Conservation (phyloP, 2,113 vertebrate species). For the Strix uralensis region DNA sequence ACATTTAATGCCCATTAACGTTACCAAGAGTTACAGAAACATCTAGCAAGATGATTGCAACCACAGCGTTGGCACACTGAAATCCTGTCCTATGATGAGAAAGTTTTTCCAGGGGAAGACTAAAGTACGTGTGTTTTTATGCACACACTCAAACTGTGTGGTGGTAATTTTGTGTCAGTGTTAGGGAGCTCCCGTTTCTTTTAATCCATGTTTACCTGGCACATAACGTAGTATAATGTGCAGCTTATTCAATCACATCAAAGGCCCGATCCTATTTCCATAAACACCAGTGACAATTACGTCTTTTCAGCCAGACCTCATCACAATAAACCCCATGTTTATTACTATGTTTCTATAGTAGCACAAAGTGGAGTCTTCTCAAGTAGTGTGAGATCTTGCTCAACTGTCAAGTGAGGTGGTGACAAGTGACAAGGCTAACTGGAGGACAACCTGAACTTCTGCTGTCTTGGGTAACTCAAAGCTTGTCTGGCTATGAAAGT, state of each 20-base stretch:
- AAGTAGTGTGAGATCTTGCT: background rate
- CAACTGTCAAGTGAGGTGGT: background rate
- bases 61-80: rapidly evolving
- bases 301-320: background rate
- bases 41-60: background rate
- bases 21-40: background rate
- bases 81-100: background rate
- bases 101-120: background rate
- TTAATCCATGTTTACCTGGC: background rate
- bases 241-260: background rate
- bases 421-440: background rate
- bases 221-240: background rate
- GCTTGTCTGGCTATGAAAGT: background rate
- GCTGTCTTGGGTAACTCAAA: background rate
- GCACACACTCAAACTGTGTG: background rate
- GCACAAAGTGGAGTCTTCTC: background rate
- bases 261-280: background rate
- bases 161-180: background rate
- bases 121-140: background rate
- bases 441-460: background rate
- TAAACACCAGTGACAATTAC: background rate
- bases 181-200: background rate
- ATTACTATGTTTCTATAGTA: background rate
- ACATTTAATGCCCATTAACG: background rate
- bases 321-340: background rate